Percentiles rank a stretch among this genome's conserved stretches.
These are phyloP conservation scores for Schizothorax lantsangensis DNA, from an alignment of 2,797 vertebrate species.

Conservation along the genomic window DNA sequence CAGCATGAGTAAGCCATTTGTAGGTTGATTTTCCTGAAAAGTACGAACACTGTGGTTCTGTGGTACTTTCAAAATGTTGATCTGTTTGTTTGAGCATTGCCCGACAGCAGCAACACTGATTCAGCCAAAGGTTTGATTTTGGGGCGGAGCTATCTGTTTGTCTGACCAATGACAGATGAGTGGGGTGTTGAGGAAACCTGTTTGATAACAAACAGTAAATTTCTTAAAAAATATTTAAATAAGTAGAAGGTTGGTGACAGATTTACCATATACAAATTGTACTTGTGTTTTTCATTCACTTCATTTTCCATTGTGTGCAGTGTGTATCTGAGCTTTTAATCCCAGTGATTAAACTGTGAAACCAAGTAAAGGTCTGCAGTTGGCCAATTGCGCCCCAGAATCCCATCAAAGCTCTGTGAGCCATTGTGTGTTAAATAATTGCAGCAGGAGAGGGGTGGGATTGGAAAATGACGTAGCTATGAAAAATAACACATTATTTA, in stretches of 20 bases:
- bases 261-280: background rate
- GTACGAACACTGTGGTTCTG: background rate
- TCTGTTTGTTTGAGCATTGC: background rate
- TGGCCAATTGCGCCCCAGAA: slow-evolving; percentile 22
- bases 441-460: slow-evolving; percentile 18
- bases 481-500: background rate
- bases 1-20: background rate
- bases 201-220: background rate
- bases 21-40: background rate
- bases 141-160: background rate
- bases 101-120: background rate
- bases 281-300: slow-evolving; percentile 6
- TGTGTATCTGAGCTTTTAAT: slow-evolving; percentile 36
- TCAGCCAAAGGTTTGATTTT: background rate
- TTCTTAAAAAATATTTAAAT: background rate
- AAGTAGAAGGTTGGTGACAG: background rate
- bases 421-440: slow-evolving; percentile 23
- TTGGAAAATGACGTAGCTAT: background rate
- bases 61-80: background rate
- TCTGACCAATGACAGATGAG: background rate
- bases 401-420: background rate
- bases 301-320: slow-evolving; percentile 24
- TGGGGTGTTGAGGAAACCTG: background rate
- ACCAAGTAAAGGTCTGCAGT: slow-evolving; percentile 37
- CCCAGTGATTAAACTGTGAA: slow-evolving; percentile 44